phyloP scores from a whole-genome alignment of 2,113 vertebrate genomes.

The Ageneiosus marmoratus region DNA sequence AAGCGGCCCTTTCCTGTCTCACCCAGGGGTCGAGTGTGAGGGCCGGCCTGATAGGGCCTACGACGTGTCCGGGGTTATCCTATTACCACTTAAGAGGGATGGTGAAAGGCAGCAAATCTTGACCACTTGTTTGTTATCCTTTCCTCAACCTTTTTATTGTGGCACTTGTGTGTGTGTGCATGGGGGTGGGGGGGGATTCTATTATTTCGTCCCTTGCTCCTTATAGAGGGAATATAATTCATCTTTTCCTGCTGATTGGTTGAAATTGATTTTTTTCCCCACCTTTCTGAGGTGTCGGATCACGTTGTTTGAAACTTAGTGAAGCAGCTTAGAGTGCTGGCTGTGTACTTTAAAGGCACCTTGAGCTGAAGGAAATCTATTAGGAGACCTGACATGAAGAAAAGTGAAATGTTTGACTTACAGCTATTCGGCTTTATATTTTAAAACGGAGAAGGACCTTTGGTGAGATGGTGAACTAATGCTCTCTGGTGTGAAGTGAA shows the following conservation, averaged over 20 bases:
- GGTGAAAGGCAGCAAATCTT: constrained; percentile 98
- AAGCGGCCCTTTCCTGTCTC: constrained; percentile 90
- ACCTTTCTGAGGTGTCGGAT: constrained; percentile 60
- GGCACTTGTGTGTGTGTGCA: constrained; percentile 16
- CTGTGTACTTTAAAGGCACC: constrained; percentile 26
- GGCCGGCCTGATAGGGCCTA: constrained; percentile 96
- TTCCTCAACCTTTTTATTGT: constrained; percentile 76
- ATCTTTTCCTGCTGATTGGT: constrained; percentile 79
- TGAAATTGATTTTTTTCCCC: constrained; percentile 71
- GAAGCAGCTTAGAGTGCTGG: constrained; percentile 13
- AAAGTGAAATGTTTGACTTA: constrained; percentile 39
- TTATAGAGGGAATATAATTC: constrained; percentile 86
- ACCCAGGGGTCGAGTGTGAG: constrained; percentile 97
- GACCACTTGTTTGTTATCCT: constrained; percentile 84
- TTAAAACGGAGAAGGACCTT: not conserved
- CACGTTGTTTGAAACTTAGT: constrained; percentile 25
- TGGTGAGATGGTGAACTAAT: not conserved
- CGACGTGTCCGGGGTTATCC: constrained; percentile 97
- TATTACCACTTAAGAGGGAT: constrained; percentile 98
- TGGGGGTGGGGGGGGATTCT: constrained; percentile 72
- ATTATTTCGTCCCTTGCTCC: constrained; percentile 83
- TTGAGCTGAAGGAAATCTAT: constrained; percentile 22
- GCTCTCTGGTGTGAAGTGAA: not conserved
- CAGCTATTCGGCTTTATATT: constrained; percentile 14
- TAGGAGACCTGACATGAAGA: constrained; percentile 11